Base-by-base conservation (phyloP, 2,113 vertebrate genomes). In the Pelusios castaneus region DNA sequence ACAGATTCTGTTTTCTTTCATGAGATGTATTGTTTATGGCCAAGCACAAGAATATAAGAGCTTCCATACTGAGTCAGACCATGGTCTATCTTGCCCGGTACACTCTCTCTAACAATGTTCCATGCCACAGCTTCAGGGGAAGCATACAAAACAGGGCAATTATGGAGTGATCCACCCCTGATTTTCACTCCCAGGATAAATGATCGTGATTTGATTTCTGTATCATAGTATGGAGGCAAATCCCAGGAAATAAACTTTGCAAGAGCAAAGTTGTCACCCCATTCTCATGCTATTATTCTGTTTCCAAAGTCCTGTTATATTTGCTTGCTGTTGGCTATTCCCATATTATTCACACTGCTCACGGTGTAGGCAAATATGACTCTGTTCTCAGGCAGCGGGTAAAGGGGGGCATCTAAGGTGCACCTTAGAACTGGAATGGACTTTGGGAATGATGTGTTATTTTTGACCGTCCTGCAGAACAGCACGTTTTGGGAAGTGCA, bases 361-460 rank as follows among this genome's bases (percentile, higher is more conserved):
- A 75, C 24, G 24, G 73, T 2, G 5, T 22, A 9, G 5, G 63
- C 31, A 70, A 38, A 38, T 38, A 34, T 19, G 17, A 70, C 63
- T 10, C 19, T 38, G 63, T 70, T 58, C 43, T 22, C 16, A 47
- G 54, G 43, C 29, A 10, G 16, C 31, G 2, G 5, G 31, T 29
- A 63, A 38, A 75, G 10, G 11, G 38, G 70, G 6, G 24, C 12
- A 10, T 43, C 24, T 45, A 45, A 22, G 13, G 43, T 43, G 10
- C 70, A 43, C 22, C 70, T 27, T 43, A 75, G 70, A 75, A 43
- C 41, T 2, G 1, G 41, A 24, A 13, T 29, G 58, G 0, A 2
- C 34, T 75, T 24, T 38, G 52, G 49, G 13, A 25, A 47, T 0
- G 0, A 41, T 41, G 73, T 21, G 51, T 25, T 73, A 76, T 55